Evolutionary conservation across 2,888 invertebrate species (phyloP).

Genomic region (Rotaria magnacalcarata): DNA sequence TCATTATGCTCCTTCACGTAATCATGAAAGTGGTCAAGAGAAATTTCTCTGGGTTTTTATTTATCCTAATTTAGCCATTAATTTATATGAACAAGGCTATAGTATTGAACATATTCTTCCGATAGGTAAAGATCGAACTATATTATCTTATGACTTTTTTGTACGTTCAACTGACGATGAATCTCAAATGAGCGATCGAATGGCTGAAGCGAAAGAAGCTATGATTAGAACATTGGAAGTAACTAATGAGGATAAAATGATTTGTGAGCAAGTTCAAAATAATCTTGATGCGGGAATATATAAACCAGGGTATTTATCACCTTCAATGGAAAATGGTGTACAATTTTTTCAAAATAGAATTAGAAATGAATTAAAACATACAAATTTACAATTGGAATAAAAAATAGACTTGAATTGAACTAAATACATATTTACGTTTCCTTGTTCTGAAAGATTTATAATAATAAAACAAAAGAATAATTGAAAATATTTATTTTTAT

Average conservation of each 20-base stretch:
- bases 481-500: too few species aligned
- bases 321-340: not conserved
- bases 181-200: not conserved
- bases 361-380: not conserved
- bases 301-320: slow-evolving; percentile 17
- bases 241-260: slow-evolving; percentile 5
- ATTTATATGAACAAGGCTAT: not conserved
- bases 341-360: not conserved
- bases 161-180: not conserved
- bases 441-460: too few species aligned
- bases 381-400: not conserved
- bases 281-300: slow-evolving; percentile 15
- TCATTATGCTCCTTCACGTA: not conserved
- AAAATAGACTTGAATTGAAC: too few species aligned
- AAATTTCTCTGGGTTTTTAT: not conserved
- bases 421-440: too few species aligned
- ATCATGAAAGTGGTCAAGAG: not conserved
- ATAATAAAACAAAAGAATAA: too few species aligned
- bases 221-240: not conserved
- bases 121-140: not conserved
- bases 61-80: not conserved
- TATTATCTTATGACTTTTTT: not conserved
- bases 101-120: not conserved
- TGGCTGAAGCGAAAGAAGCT: not conserved
- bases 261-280: slow-evolving; percentile 10